phyloP scores from a whole-genome alignment of 2,797 vertebrate genomes.

The Cossypha heuglini region DNA sequence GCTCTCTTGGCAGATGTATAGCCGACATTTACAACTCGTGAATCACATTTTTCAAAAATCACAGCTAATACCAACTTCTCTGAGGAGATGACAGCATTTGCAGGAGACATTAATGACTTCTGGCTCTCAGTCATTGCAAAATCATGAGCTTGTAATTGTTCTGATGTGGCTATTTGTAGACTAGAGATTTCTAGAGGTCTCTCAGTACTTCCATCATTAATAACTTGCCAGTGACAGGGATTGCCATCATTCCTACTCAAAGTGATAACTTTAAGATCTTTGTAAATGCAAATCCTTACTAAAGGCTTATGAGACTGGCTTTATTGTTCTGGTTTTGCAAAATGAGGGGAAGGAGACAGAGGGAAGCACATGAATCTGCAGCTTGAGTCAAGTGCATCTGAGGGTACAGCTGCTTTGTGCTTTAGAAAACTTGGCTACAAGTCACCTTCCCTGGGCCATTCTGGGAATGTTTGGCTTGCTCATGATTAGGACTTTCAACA shows the following conservation, averaged over 20 bases:
- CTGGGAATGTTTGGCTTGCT: background rate
- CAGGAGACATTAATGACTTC: slow-evolving; percentile 10
- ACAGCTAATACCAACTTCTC: background rate
- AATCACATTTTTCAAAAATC: slow-evolving; percentile 34
- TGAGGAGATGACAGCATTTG: slow-evolving; percentile 17
- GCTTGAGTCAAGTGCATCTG: background rate
- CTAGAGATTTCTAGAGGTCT: background rate
- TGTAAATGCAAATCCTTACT: background rate
- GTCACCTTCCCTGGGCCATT: background rate
- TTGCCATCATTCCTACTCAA: background rate
- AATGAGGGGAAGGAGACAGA: background rate
- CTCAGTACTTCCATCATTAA: background rate
- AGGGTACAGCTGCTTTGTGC: background rate
- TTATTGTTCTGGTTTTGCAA: background rate
- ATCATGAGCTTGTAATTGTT: slow-evolving; percentile 12
- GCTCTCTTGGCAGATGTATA: slow-evolving; percentile 21
- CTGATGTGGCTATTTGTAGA: slow-evolving; percentile 8
- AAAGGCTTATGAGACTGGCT: background rate
- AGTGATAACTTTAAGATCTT: background rate
- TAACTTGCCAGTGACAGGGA: background rate
- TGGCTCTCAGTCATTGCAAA: slow-evolving; percentile 24
- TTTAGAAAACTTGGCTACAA: background rate
- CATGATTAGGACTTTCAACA: background rate
- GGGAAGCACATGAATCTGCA: background rate
- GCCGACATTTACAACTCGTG: slow-evolving; percentile 4